phyloP scores from a whole-genome alignment of 2,113 vertebrate genomes.

The Lamprotornis superbus region DNA sequence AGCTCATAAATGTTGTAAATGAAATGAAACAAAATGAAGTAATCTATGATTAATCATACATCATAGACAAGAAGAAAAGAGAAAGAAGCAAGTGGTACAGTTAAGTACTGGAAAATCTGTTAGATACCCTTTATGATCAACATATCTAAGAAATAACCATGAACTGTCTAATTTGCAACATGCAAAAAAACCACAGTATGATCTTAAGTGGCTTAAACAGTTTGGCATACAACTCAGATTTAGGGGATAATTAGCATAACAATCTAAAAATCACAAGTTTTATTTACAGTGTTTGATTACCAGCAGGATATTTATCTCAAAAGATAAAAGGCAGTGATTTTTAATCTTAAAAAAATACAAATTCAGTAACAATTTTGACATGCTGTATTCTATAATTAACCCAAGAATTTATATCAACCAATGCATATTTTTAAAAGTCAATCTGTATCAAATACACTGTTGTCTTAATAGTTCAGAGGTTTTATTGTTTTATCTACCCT shows the following conservation, averaged over 20 bases:
- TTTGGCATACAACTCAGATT: conserved; percentile 29
- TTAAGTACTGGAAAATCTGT: conserved; percentile 77
- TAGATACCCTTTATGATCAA: conserved; percentile 85
- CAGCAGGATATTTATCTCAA: conserved; percentile 51
- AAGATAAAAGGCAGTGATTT: conserved; percentile 45
- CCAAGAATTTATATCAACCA: background rate
- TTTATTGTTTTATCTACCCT: background rate
- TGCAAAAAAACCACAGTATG: conserved; percentile 36
- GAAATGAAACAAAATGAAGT: conserved; percentile 95
- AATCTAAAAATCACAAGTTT: conserved; percentile 37
- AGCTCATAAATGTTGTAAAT: conserved; percentile 94
- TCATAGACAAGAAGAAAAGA: conserved; percentile 80
- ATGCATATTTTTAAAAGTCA: background rate
- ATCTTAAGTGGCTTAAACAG: conserved; percentile 63
- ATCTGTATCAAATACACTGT: background rate
- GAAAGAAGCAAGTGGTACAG: conserved; percentile 67
- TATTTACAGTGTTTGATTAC: conserved; percentile 54
- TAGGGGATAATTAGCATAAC: conserved; percentile 51
- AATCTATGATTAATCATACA: conserved; percentile 95
- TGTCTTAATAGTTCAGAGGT: background rate
- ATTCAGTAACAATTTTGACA: background rate
- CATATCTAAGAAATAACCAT: conserved; percentile 76
- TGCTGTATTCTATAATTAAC: background rate
- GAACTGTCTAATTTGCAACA: conserved; percentile 79
- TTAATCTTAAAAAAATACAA: conserved; percentile 1